Evolutionary conservation across 2,888 invertebrate genomes (phyloP).

Genomic region (Embidobia sp.): DNA sequence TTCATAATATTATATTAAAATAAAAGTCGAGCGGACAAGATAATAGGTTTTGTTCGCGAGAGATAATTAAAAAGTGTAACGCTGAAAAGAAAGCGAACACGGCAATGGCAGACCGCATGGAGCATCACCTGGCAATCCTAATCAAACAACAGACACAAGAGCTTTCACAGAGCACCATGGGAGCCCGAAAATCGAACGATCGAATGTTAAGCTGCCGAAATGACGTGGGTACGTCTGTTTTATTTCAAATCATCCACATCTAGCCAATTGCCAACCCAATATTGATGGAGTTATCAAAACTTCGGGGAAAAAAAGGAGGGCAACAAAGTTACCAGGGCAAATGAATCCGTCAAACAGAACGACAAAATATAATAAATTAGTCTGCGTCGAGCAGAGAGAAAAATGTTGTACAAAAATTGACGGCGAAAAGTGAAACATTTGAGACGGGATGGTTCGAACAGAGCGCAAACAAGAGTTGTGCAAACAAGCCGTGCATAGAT

Average conservation of each 20-base stretch:
- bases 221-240: neutral
- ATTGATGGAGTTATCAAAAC: neutral
- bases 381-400: too few relatives aligned
- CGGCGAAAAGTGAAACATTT: neutral
- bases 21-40: constrained; percentile 44
- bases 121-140: constrained; percentile 79
- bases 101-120: constrained; percentile 54
- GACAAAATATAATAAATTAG: neutral
- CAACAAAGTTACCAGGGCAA: too few relatives aligned
- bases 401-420: neutral
- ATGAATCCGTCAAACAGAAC: neutral
- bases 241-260: constrained; percentile 8
- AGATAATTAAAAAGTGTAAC: constrained; percentile 56
- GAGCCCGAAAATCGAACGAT: constrained; percentile 48
- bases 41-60: constrained; percentile 57
- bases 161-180: constrained; percentile 63
- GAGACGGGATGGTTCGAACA: neutral
- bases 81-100: constrained; percentile 49
- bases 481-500: constrained; percentile 51
- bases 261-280: constrained; percentile 1
- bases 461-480: constrained; percentile 29
- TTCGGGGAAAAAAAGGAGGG: too few relatives aligned
- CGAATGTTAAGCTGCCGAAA: constrained; percentile 33
- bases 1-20: constrained; percentile 47
- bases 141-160: constrained; percentile 78